Base-by-base conservation (phyloP, 1,140 invertebrate species). In the Trypoxylus dichotomus region DNA sequence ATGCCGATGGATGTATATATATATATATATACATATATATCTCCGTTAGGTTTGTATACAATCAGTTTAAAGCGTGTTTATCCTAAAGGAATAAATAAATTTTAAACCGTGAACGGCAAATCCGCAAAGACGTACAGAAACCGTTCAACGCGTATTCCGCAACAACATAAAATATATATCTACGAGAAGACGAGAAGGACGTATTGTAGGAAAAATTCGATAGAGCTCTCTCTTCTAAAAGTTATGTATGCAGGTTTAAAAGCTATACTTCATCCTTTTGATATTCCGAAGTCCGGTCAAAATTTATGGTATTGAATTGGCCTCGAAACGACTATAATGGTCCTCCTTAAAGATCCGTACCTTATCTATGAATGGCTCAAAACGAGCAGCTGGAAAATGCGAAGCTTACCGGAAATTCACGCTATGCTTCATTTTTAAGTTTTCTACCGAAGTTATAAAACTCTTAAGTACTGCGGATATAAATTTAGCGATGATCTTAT, bases 201-300 rank as follows among this genome's bases (percentile, higher is more conserved):
- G 72, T 74, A 74, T 77, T 77, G 76, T 77, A 41, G 32, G 41
- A 74, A 77, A 77, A 72, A 77, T 74, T 77, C 76, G 60, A 77
- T 77, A 77, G 71, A 21, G 29, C 76, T 19, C 43, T 32, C 76
- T 68, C 24, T 24, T 29, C 19, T 68, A 29, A 29, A 68, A 68
- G 63, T 77, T 71, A 74, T 37, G 72, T 74, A 74, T 74, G 72
- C 76, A 71, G 41, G 63, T 71, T 77, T 77, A 74, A 77, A 71
- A 77, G 68, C 71, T 71, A 77, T 77, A 77, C 76, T 77, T 77
- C 76, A 76, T 77, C 68, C 71, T 71, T 77, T 77, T 77, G 76
- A 77, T 77, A 77, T 77, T 77, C 60, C 71, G 68, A 77, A 74
- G 68, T 77, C 60, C 68, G 76, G 76, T 54, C 42, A 58, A 68